phyloP scores from a whole-genome alignment of 2,888 invertebrate genomes.

The Drosophila mulleri region DNA sequence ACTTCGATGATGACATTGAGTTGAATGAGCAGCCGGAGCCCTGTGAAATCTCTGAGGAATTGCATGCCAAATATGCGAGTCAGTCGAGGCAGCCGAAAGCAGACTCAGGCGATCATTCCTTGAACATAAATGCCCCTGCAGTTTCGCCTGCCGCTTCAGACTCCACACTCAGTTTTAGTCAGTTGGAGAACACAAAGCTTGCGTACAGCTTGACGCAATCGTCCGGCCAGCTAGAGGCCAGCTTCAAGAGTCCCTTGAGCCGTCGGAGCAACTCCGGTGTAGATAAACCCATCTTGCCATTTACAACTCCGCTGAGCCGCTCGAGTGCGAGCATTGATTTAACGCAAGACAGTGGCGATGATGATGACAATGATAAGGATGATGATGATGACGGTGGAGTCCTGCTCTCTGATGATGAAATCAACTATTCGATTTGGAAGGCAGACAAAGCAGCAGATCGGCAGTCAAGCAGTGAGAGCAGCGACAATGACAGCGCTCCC shows the following conservation, averaged over 20 bases:
- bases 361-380: conserved; percentile 23
- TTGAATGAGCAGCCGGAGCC: background rate
- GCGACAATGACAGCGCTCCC: conserved; percentile 8
- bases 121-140: background rate
- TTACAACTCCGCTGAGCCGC: conserved; percentile 2
- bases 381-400: conserved; percentile 75
- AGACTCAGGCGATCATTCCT: background rate
- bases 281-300: conserved; percentile 2
- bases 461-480: conserved; percentile 5
- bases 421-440: conserved; percentile 87
- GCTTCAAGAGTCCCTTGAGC: conserved; percentile 48
- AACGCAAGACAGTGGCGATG: conserved; percentile 60
- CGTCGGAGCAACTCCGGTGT: conserved; percentile 13
- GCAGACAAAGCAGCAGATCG: conserved; percentile 62
- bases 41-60: conserved; percentile 32
- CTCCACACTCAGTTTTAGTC: conserved; percentile 23
- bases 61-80: conserved; percentile 16
- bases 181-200: conserved; percentile 34
- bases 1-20: conserved; percentile 22
- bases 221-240: conserved; percentile 20
- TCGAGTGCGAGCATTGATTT: conserved; percentile 72
- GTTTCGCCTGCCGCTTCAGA: background rate
- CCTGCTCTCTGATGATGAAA: conserved; percentile 87
- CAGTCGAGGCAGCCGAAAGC: background rate
- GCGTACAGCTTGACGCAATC: conserved; percentile 42